Conservation (phyloP, 1,140 invertebrate genomes). For the Bombus difficillimus region DNA sequence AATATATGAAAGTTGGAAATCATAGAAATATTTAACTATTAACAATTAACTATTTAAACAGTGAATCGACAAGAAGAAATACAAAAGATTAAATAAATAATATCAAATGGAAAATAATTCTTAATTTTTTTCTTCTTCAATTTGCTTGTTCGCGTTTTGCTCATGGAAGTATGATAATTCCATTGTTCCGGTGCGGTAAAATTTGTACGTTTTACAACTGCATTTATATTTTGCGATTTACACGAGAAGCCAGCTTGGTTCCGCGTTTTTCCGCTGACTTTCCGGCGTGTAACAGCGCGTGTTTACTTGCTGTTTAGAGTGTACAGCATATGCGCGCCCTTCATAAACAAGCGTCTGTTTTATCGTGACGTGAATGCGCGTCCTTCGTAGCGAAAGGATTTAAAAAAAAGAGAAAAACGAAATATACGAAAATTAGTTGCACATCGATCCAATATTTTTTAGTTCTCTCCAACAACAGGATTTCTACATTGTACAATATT, state of each 20-base stretch:
- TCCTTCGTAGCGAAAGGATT: neutral
- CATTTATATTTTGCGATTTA: neutral
- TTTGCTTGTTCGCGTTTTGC: neutral
- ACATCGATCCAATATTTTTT: neutral
- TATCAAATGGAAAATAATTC: neutral
- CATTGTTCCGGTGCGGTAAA: neutral
- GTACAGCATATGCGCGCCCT: neutral
- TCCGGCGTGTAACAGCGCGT: neutral
- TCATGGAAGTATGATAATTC: neutral
- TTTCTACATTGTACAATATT: neutral
- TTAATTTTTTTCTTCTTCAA: neutral
- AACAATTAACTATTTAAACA: no score
- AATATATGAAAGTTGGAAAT: no score
- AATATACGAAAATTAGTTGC: neutral
- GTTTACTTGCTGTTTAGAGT: conserved; percentile 13
- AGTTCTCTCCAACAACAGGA: no score
- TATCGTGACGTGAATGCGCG: neutral
- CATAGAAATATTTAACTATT: no score
- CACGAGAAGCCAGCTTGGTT: neutral
- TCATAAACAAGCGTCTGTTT: conserved; percentile 3
- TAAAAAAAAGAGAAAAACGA: neutral
- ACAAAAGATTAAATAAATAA: no score
- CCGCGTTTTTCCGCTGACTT: conserved; percentile 14
- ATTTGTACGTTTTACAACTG: neutral
- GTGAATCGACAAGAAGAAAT: no score